Percentiles rank a stretch among this genome's conserved stretches.
phyloP scores from a whole-genome alignment of 2,113 vertebrate genomes.

The Tragulus kanchil region DNA sequence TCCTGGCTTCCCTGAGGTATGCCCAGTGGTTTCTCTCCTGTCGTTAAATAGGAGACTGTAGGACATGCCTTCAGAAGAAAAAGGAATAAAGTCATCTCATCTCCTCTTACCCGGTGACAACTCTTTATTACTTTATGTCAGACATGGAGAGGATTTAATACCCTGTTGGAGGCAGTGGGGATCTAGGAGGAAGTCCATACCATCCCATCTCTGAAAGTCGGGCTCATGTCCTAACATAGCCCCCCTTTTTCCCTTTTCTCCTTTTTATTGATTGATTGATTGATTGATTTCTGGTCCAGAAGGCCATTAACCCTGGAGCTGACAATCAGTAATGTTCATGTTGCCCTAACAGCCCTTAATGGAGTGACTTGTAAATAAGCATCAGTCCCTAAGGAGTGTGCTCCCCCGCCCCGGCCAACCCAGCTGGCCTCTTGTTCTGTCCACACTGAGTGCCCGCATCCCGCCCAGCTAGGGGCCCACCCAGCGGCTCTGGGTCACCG shows the following conservation, averaged over 20 bases:
- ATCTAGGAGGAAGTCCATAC: background rate
- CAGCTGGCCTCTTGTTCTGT: background rate
- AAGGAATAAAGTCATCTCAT: constrained; percentile 65
- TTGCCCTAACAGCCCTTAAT: background rate
- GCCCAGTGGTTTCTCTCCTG: background rate
- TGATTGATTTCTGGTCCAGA: background rate
- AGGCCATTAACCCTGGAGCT: background rate
- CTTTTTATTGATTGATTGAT: background rate
- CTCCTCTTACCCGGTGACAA: constrained; percentile 32
- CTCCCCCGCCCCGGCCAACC: rapidly evolving
- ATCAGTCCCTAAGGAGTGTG: background rate
- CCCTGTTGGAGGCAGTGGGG: background rate
- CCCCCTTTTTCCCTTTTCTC: background rate
- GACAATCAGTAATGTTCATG: background rate
- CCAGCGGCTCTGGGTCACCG: background rate
- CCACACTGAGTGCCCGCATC: background rate
- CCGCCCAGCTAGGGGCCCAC: background rate
- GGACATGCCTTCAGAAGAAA: constrained; percentile 10
- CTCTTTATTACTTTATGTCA: constrained; percentile 66
- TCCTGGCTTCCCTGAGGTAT: background rate
- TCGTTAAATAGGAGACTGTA: background rate
- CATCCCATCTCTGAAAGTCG: background rate
- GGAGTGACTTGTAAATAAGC: background rate
- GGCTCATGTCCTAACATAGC: background rate
- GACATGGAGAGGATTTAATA: constrained; percentile 54